Conservation (phyloP, 2,888 invertebrate genomes). For the Neoscelio sp. region DNA sequence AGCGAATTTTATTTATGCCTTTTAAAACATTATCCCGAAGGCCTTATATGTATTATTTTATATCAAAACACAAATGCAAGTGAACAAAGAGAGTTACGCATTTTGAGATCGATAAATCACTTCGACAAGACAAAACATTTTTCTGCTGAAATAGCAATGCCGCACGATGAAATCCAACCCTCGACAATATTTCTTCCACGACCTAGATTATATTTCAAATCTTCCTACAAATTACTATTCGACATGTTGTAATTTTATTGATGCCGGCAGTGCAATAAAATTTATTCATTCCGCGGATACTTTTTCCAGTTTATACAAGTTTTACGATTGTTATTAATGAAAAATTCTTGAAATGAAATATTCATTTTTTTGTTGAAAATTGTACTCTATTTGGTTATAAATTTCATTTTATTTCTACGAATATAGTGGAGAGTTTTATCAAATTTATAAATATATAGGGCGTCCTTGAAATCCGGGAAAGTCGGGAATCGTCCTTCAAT, state of each 20-base stretch:
- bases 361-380: too few relatives aligned
- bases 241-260: background rate
- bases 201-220: slow-evolving; percentile 36
- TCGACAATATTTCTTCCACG: slow-evolving; percentile 29
- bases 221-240: slow-evolving; percentile 20
- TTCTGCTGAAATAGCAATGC: slow-evolving; percentile 34
- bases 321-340: too few relatives aligned
- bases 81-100: slow-evolving; percentile 29
- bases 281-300: background rate
- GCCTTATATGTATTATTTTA: slow-evolving; percentile 1
- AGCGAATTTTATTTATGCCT: background rate
- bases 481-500: too few relatives aligned
- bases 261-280: background rate
- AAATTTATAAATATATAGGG: too few relatives aligned
- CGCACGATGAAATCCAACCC: slow-evolving; percentile 25
- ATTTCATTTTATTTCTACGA: too few relatives aligned
- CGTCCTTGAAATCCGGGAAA: too few relatives aligned
- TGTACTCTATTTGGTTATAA: too few relatives aligned
- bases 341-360: too few relatives aligned
- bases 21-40: background rate
- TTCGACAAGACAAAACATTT: slow-evolving; percentile 28
- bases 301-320: background rate
- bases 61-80: background rate
- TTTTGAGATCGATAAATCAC: slow-evolving; percentile 41
- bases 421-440: too few relatives aligned